Base-by-base conservation (phyloP, 2,888 invertebrate species). In the Stenodema calcarata region DNA sequence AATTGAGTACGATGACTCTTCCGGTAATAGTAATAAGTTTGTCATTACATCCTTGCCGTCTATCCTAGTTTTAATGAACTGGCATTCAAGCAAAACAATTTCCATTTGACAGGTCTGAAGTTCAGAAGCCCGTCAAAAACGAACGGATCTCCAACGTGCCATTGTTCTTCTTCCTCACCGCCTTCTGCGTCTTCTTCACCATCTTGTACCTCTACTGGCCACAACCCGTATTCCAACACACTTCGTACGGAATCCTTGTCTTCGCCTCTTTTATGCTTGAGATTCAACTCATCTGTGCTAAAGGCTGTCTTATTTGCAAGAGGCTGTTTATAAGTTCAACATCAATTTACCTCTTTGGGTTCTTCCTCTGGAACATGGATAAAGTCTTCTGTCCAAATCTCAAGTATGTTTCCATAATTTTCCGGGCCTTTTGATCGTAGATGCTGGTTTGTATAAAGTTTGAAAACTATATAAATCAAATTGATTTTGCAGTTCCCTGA, bases 321-420 rank as follows among this genome's bases (percentile, higher is more conserved):
- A 88, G 82, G 62, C 83, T 90, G 30, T 89, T 89, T 54, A 87
- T 88, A 14, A 47, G 88, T 18, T 89, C 89, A 41, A 86, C 89
- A 14, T 81, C 88, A 9, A 88, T 90, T n/a, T 92, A 91, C 88
- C 89, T 90, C 3, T 88, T 90, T 79, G 92, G 91, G 14, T 92
- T 92, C 88, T 85, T 91, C 14, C 88, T 92, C 9, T 92, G 92
- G 92, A 91, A 91, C 88, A 89, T 92, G 23, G 92, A 92, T 88
- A 92, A 92, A 87, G 88, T 90, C 47, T 91, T 90, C 87, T 92
- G 92, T 89, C 88, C 89, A 12, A 89, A 90, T 78, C 89, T 92
- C 62, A 90, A 89, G 90, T 89, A 88, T 89, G 89, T 90, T 78
- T 12, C 14, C 28, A 23, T 23, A 35, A 35, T 35, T 35, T 35